These are phyloP conservation scores for Fragum sueziense DNA, from an alignment of 2,888 invertebrate species.

Conservation along the genomic window DNA sequence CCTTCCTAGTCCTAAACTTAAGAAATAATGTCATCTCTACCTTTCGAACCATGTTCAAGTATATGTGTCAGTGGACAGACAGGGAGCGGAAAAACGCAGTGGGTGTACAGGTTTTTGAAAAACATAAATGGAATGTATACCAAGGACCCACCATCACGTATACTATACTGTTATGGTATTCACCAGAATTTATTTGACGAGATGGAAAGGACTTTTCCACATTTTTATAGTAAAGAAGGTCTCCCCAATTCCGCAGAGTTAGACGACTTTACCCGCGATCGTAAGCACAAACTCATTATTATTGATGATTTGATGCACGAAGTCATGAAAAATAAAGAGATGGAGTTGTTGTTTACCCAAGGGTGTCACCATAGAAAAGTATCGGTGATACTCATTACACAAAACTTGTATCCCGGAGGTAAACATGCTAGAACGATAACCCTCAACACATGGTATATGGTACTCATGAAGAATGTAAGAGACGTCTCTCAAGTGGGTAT, in stretches of 20 bases:
- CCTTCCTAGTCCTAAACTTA: slow-evolving; percentile 38
- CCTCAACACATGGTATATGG: slow-evolving; percentile 35
- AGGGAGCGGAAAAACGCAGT: slow-evolving; percentile 48
- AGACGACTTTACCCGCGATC: slow-evolving; percentile 38
- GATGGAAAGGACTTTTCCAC: slow-evolving; percentile 36
- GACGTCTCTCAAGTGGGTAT: slow-evolving; percentile 11
- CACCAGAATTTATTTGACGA: slow-evolving; percentile 41
- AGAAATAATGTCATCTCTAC: slow-evolving; percentile 35
- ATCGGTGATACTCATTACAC: slow-evolving; percentile 15
- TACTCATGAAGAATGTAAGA: slow-evolving; percentile 25
- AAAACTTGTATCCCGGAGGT: slow-evolving; percentile 18
- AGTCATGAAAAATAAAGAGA: slow-evolving; percentile 26
- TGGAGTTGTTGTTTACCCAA: slow-evolving; percentile 37
- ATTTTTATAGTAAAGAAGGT: slow-evolving; percentile 30
- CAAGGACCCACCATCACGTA: slow-evolving; percentile 32
- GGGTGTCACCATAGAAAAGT: slow-evolving; percentile 36
- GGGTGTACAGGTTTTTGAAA: slow-evolving; percentile 40
- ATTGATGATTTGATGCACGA: slow-evolving; percentile 43
- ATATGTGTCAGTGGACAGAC: slow-evolving; percentile 49
- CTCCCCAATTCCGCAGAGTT: slow-evolving; percentile 22
- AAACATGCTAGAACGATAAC: slow-evolving; percentile 37
- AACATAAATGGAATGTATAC: slow-evolving; percentile 37
- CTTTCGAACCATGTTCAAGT: slow-evolving; percentile 54
- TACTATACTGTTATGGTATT: slow-evolving; percentile 46
- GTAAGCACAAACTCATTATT: slow-evolving; percentile 26